Percentiles rank a stretch among this genome's conserved stretches.
Conservation (phyloP, 2,797 vertebrate genomes). For the Arremon brunneinucha region DNA sequence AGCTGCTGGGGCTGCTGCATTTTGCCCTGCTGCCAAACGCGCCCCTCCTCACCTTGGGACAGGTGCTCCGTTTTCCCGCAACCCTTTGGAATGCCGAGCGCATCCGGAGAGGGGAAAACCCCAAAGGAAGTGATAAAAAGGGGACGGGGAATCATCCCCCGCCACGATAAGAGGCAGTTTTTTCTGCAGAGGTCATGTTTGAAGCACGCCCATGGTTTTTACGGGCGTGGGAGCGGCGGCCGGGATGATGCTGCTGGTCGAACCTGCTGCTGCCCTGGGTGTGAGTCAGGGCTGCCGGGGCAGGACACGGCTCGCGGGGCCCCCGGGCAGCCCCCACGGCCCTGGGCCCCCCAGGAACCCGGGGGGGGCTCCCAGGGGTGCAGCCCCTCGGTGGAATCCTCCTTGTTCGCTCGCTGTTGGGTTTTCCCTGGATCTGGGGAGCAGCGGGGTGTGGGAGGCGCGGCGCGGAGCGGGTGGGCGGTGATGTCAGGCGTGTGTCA, state of each 20-base stretch:
- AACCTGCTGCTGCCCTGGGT: constrained; percentile 69
- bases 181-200: constrained; percentile 38
- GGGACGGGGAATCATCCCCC: not conserved
- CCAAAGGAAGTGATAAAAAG: constrained; percentile 29
- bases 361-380: not conserved
- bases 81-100: not conserved
- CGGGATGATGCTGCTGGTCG: constrained; percentile 52
- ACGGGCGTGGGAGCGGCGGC: constrained; percentile 63
- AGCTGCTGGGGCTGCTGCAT: not conserved
- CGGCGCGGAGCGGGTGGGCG: not conserved
- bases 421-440: not conserved
- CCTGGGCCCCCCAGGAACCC: fast-evolving
- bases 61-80: not conserved
- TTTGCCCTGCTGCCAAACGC: not conserved
- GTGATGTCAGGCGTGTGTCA: constrained; percentile 83
- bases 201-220: constrained; percentile 53
- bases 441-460: constrained; percentile 17
- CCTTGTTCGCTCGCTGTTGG: fast-evolving
- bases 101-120: not conserved
- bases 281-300: constrained; percentile 12
- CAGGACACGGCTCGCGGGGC: not conserved
- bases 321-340: not conserved
- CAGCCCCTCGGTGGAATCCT: not conserved
- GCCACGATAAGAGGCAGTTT: constrained; percentile 10
- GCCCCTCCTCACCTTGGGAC: not conserved